A percentile compares a stretch with the other conserved stretches of the same genome.
These are phyloP conservation scores for Resseliella maxima DNA, from an alignment of 2,888 invertebrate species.

Conservation along the genomic window DNA sequence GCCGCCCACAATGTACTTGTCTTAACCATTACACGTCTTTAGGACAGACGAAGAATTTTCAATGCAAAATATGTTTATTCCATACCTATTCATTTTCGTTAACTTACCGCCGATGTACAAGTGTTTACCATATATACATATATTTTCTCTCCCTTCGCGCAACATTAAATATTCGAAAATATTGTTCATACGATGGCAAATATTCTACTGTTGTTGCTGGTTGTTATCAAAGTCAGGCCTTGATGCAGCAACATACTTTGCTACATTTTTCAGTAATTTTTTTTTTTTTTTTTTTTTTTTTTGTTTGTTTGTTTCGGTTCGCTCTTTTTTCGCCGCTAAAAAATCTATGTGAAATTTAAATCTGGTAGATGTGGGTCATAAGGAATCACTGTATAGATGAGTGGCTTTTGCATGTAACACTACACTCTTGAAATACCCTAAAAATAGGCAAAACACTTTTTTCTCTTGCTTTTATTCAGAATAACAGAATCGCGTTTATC, in stretches of 20 bases:
- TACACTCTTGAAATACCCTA: neutral
- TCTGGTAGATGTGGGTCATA: conserved; percentile 24
- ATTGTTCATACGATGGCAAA: neutral
- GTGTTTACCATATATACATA: no score
- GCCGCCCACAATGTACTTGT: neutral
- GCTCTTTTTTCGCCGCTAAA: neutral
- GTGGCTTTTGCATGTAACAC: neutral
- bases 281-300: no score
- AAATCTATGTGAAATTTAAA: conserved; percentile 32
- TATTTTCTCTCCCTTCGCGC: neutral
- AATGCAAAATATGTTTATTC: neutral
- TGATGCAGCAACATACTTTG: neutral
- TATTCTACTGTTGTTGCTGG: neutral
- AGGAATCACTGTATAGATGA: neutral
- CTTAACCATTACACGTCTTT: neutral
- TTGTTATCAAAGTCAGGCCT: neutral
- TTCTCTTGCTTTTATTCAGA: neutral
- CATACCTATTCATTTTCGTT: no score
- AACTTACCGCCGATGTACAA: no score
- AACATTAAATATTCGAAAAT: neutral
- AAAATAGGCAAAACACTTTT: conserved; percentile 12
- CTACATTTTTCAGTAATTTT: conserved; percentile 6
- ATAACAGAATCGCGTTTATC: no score
- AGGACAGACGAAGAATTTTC: neutral
- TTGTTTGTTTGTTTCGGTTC: no score